Evolutionary conservation across 2,888 invertebrate species (phyloP), one percentile per base, ranked within the genome.

Genomic region (Hololepta plana): DNA sequence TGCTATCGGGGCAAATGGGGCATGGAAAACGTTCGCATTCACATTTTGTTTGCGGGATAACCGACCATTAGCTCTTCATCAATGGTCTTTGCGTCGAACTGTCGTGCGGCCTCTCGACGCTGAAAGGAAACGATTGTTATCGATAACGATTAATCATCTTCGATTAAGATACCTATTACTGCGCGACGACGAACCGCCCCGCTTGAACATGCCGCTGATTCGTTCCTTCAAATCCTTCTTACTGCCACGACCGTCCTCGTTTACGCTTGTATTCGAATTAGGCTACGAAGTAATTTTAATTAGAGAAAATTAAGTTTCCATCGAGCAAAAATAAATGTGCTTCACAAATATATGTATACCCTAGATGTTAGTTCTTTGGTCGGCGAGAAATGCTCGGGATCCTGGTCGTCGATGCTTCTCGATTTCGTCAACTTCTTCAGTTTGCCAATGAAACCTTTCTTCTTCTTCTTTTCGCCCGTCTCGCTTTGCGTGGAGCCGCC

Each of bases 401-500:
- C 53, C 35, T 64, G 67, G 45, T 76, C 76, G 43, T 82, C 80
- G 27, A 80, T 72, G 36, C 80, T 81, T 24, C 77, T 69, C 2
- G 84, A 80, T 53, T 85, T 87, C 2, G 84, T 84, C 26, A 87
- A 55, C 46, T 81, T 77, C 43, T 80, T 76, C 36, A 88, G 53
- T 57, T 85, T 87, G 10, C 81, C 79, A 46, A 85, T 79, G 16
- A 87, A 55, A 25, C 82, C 67, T 52, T 77, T 77, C 47, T 71
- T 70, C 54, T 77, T 73, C 55, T 81, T 79, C 48, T 81, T 82
- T 30, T 80, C 58, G 2, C 57, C 55, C 3, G 75, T 69, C 43
- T 85, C 87, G 49, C 85, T 84, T 51, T 84, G 81, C 0, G 77
- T 79, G 2, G 85, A 87, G 7, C 80, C 80, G 21, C 74, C 76